phyloP scores from a whole-genome alignment of 2,888 invertebrate species.

The Chirona hameri region DNA sequence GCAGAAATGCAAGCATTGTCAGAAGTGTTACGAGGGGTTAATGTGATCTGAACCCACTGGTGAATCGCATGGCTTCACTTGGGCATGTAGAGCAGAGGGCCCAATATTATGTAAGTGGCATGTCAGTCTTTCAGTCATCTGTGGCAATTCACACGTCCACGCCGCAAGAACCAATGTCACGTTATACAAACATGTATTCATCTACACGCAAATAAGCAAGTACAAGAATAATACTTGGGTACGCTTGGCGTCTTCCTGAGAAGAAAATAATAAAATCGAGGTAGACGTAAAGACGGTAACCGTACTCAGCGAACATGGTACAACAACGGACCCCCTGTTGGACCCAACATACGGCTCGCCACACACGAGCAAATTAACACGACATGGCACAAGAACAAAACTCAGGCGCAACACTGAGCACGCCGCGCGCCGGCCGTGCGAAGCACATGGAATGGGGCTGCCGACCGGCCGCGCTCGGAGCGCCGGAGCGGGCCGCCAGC shows the following conservation, averaged over 20 bases:
- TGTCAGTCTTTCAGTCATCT: too few species aligned
- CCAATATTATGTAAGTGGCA: too few species aligned
- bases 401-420: neutral
- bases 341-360: too few species aligned
- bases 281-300: neutral
- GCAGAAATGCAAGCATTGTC: too few species aligned
- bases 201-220: neutral
- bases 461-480: too few species aligned
- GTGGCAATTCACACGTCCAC: too few species aligned
- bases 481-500: neutral
- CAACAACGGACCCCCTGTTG: too few species aligned
- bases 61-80: too few species aligned
- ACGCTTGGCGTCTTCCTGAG: conserved; percentile 27
- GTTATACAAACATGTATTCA: conserved; percentile 1
- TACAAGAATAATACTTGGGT: conserved; percentile 12
- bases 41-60: too few species aligned
- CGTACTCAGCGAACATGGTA: too few species aligned
- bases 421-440: neutral
- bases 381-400: neutral
- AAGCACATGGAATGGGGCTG: neutral
- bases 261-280: conserved; percentile 4
- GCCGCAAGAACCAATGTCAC: neutral
- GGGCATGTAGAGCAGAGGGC: too few species aligned
- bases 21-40: too few species aligned
- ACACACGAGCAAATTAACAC: neutral